phyloP scores from a whole-genome alignment of 2,888 invertebrate species.

The Terebella lapidaria region DNA sequence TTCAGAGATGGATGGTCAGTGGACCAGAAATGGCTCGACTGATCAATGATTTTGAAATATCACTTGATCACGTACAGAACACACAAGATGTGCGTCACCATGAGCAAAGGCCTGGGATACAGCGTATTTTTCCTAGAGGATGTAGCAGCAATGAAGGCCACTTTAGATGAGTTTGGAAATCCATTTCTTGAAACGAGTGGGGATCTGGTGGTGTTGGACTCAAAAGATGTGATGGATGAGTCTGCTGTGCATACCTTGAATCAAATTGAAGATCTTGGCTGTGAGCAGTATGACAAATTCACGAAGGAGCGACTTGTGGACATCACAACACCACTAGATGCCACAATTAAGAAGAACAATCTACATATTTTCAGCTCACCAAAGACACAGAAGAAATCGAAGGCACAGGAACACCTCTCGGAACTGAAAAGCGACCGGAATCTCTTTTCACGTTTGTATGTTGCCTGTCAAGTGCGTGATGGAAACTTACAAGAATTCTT shows the following conservation, averaged over 20 bases:
- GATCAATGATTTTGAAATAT: conserved; percentile 11
- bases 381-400: neutral
- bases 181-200: conserved; percentile 9
- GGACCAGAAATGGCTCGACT: conserved; percentile 21
- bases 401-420: conserved; percentile 5
- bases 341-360: neutral
- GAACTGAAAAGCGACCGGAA: conserved; percentile 10
- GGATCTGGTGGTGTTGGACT: neutral
- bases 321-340: neutral
- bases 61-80: conserved; percentile 5
- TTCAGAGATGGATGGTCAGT: conserved; percentile 17
- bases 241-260: neutral
- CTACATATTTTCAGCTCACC: neutral
- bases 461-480: conserved; percentile 15
- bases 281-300: neutral
- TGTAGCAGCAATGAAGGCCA: conserved; percentile 7
- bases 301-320: neutral
- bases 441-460: conserved; percentile 17
- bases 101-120: conserved; percentile 16
- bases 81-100: conserved; percentile 13
- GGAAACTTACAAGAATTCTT: conserved; percentile 15
- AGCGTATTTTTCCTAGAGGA: conserved; percentile 16
- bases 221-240: neutral
- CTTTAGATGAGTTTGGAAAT: conserved; percentile 15
- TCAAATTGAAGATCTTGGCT: neutral